Percentiles rank a stretch among this genome's conserved stretches.
Evolutionary conservation across 1,140 invertebrate species (phyloP).

Genomic region (Halyomorpha halys): DNA sequence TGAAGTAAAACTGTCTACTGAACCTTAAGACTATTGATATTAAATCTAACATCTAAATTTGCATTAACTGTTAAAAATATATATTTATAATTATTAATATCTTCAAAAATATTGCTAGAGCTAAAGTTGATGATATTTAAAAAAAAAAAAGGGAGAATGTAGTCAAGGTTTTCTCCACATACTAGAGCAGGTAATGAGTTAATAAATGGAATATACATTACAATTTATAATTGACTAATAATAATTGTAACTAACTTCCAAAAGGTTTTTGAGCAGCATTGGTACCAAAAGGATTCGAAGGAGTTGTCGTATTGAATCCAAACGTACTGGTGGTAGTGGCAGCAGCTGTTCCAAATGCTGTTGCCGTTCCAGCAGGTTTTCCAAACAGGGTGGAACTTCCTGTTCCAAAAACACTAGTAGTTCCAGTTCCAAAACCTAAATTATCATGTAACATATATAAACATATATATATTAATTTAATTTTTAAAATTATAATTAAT

Average conservation of each 20-base stretch:
- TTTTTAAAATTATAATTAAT: not conserved
- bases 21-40: too few relatives aligned
- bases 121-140: too few relatives aligned
- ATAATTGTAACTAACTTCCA: constrained; percentile 28
- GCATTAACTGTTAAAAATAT: too few relatives aligned
- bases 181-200: too few relatives aligned
- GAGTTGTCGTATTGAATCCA: constrained; percentile 27
- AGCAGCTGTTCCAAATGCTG: constrained; percentile 27
- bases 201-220: too few relatives aligned
- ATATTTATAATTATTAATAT: too few relatives aligned
- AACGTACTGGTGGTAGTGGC: constrained; percentile 25
- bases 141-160: too few relatives aligned
- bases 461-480: too few relatives aligned
- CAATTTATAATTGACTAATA: not conserved
- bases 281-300: constrained; percentile 30
- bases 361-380: constrained; percentile 26
- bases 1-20: too few relatives aligned
- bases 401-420: constrained; percentile 23
- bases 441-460: not conserved
- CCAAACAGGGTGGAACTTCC: constrained; percentile 26
- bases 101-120: too few relatives aligned
- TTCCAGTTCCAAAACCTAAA: constrained; percentile 30
- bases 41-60: too few relatives aligned
- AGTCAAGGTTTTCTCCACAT: too few relatives aligned
- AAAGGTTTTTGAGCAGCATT: constrained; percentile 31